Percentiles rank a stretch among this genome's conserved stretches.
Conservation (phyloP, 1,140 invertebrate genomes). For the Brachionus calyciflorus region DNA sequence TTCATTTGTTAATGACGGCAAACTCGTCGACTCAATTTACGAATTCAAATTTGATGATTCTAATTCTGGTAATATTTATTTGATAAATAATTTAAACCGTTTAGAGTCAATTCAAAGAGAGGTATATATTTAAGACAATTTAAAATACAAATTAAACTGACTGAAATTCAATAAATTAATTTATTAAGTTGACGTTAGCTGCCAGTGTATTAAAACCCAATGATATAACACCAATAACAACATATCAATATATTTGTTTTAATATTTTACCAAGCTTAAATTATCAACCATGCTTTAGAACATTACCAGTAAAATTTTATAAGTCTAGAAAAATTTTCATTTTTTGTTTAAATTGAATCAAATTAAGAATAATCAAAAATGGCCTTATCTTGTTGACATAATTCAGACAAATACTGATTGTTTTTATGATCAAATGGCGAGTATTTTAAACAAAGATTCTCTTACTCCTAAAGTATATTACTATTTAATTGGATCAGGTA, state of each 20-base stretch:
- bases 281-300: slow-evolving; percentile 15
- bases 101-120: slow-evolving; percentile 33
- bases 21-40: background rate
- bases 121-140: no score
- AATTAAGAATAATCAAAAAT: slow-evolving; percentile 12
- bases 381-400: background rate
- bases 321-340: background rate
- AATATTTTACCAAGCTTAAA: background rate
- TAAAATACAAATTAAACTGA: no score
- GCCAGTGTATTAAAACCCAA: background rate
- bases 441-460: background rate
- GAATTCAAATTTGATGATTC: slow-evolving; percentile 7
- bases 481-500: background rate
- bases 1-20: slow-evolving; percentile 16
- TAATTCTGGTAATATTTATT: background rate
- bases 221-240: background rate
- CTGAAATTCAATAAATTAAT: no score
- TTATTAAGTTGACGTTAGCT: slow-evolving; percentile 11
- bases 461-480: background rate
- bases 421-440: background rate
- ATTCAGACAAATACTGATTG: background rate
- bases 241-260: slow-evolving; percentile 42
- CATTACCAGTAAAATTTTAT: background rate
- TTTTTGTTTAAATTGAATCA: background rate
- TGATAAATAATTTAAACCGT: background rate